Evolutionary conservation across 2,888 invertebrate genomes (phyloP).

Genomic region (Lymantria monacha): DNA sequence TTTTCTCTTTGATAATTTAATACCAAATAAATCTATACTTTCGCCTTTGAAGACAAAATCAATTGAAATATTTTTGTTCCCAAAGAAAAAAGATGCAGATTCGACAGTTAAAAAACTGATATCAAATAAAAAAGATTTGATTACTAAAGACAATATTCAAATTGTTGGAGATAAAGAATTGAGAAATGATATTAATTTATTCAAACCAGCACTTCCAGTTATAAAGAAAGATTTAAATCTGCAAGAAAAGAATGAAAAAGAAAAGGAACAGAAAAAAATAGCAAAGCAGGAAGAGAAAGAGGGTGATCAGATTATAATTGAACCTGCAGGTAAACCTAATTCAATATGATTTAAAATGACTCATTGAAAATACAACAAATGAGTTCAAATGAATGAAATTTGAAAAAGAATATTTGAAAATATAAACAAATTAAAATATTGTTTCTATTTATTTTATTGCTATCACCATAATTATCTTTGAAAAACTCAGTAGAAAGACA

Average conservation of each 20-base stretch:
- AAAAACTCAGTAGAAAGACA: no score
- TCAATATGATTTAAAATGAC: slow-evolving; percentile 15
- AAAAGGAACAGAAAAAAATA: slow-evolving; percentile 9
- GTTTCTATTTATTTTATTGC: not conserved
- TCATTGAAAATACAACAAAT: no score
- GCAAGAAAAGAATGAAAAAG: slow-evolving; percentile 32
- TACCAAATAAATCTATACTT: slow-evolving; percentile 35
- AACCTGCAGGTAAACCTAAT: slow-evolving; percentile 29
- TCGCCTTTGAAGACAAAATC: slow-evolving; percentile 46
- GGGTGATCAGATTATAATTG: slow-evolving; percentile 14
- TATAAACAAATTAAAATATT: not conserved
- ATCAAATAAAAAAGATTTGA: slow-evolving; percentile 32
- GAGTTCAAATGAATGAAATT: not conserved
- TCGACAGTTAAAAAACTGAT: slow-evolving; percentile 27
- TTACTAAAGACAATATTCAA: slow-evolving; percentile 47
- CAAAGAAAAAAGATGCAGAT: slow-evolving; percentile 46
- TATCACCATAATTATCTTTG: no score
- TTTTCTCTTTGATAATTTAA: slow-evolving; percentile 40
- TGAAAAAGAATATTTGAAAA: not conserved
- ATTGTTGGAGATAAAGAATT: slow-evolving; percentile 57
- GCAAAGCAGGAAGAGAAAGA: slow-evolving; percentile 7
- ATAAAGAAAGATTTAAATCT: slow-evolving; percentile 53
- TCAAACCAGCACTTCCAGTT: slow-evolving; percentile 33
- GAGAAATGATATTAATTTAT: slow-evolving; percentile 42
- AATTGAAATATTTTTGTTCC: slow-evolving; percentile 63